A percentile compares a stretch with the other conserved stretches of the same genome.
Conservation (phyloP, 2,113 vertebrate species). For the Pteruthius melanotis region DNA sequence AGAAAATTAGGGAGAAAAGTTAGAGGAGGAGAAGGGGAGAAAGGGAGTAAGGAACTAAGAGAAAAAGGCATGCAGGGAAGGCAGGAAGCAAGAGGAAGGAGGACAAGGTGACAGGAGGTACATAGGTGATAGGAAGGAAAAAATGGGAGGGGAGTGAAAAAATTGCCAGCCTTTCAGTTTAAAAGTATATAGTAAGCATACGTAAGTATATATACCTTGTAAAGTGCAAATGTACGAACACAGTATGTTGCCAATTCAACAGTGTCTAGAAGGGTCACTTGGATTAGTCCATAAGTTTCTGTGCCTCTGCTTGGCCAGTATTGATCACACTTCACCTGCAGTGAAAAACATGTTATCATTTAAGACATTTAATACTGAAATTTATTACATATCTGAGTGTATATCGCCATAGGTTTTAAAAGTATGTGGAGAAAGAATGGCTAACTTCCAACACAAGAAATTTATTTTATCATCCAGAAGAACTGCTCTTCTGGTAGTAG, state of each 20-base stretch:
- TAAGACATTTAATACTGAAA: neutral
- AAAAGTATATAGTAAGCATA: neutral
- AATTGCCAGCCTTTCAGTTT: neutral
- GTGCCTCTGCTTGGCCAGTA: constrained; percentile 97
- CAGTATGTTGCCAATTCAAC: constrained; percentile 96
- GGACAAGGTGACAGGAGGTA: neutral
- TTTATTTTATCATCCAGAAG: neutral
- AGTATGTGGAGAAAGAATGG: neutral
- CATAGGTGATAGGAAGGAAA: neutral
- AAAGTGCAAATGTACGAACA: constrained; percentile 96
- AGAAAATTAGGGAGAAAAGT: neutral
- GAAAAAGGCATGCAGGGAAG: neutral
- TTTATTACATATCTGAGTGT: neutral
- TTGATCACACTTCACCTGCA: constrained; percentile 97
- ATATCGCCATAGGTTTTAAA: neutral
- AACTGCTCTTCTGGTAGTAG: neutral
- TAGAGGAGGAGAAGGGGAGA: neutral
- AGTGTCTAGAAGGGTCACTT: constrained; percentile 92
- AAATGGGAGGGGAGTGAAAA: neutral
- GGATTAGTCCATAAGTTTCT: constrained; percentile 94
- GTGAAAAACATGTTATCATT: constrained; percentile 20
- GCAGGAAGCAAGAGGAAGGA: neutral
- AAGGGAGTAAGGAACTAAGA: neutral
- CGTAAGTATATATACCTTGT: constrained; percentile 80
- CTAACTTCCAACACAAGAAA: neutral